phyloP scores from a whole-genome alignment of 2,113 vertebrate species.

The Tragelaphus buxtoni region DNA sequence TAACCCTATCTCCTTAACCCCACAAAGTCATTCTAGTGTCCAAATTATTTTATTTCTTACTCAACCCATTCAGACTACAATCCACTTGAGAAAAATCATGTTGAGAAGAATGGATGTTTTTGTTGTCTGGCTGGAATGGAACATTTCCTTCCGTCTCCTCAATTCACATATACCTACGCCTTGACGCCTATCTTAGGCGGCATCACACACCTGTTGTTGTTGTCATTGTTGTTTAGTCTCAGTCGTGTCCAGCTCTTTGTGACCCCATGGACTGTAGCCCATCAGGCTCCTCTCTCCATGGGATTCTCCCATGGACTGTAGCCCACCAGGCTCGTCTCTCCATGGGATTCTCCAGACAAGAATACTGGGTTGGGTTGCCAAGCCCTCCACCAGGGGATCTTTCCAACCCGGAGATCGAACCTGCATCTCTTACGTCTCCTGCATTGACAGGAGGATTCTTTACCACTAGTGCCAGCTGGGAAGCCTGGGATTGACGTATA shows the following conservation, averaged over 20 bases:
- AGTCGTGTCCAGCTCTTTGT: not conserved
- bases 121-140: not conserved
- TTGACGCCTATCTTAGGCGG: not conserved
- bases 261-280: not conserved
- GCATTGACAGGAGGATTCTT: not conserved
- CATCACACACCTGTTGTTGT: not conserved
- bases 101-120: not conserved
- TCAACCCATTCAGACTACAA: not conserved
- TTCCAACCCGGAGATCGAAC: not conserved
- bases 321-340: not conserved
- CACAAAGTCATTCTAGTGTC: not conserved
- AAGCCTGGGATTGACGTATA: not conserved
- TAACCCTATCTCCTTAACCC: not conserved
- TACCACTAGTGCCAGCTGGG: not conserved
- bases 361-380: not conserved
- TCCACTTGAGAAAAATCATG: not conserved
- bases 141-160: not conserved
- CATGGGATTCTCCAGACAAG: not conserved
- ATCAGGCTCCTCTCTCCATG: not conserved
- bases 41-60: not conserved
- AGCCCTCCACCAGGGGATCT: not conserved
- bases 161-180: not conserved
- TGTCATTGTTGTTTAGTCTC: not conserved
- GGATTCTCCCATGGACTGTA: not conserved
- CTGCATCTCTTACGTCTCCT: accelerated